Base-by-base conservation (phyloP, 2,888 invertebrate species). In the Choristoneura rosaceana region DNA sequence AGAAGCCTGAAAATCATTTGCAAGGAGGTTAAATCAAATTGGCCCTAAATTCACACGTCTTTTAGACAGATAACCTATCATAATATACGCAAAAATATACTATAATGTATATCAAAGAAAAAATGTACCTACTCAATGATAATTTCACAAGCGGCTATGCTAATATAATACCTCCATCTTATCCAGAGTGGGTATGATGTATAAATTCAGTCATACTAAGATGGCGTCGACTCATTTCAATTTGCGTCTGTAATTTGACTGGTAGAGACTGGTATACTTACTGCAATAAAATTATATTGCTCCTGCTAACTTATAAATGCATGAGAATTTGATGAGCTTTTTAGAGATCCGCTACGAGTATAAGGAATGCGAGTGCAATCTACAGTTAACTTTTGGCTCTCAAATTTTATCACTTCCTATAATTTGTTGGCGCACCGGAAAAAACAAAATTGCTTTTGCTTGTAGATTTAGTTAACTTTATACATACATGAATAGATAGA, bases 261-360 rank as follows among this genome's bases (percentile, higher is more conserved):
- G 68, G 71, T 47, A 63, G 63, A 68, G 68, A 63, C 63, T 47
- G 68, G 25, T 47, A 63, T 60, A 50, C 47, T 68, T 60, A 59
- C 65, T 47, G 66, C 68, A 58, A 68, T 68, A 73, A 73, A 73
- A 73, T 69, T 69, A 69, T 73, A 73, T 69, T 64, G 55, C 59
- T 41, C 17, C 59, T 25, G 59, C 47, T 43, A 58, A 55, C 58
- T 73, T 64, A 71, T 67, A 73, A 73, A 69, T 73, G 69, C 73
- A 73, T 69, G 73, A 69, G 52, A 69, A 69, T 73, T 73, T 73
- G 43, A 73, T 64, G 64, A 43, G 47, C 17, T 58, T 73, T 62
- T 70, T 59, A 63, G 41, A 38, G 25, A 59, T 59, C 60, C 58
- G 47, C 10, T 58, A n/a, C n/a, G n/a, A n/a, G n/a, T n/a, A 17